These are phyloP conservation scores for Melospiza melodia DNA, from an alignment of 2,113 vertebrate species.

Conservation along the genomic window DNA sequence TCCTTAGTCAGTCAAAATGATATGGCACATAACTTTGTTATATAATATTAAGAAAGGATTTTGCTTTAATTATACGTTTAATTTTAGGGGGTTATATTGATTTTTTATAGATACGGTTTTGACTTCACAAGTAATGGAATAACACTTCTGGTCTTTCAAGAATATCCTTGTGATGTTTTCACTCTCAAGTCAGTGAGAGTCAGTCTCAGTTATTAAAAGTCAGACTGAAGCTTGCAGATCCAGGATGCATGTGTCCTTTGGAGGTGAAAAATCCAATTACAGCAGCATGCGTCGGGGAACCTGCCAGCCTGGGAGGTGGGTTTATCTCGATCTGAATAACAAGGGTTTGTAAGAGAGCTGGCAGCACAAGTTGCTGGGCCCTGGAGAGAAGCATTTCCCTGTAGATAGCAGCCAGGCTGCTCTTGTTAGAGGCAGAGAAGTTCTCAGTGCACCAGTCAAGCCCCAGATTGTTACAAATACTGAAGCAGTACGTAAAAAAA, in stretches of 20 bases:
- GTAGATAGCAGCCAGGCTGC: neutral
- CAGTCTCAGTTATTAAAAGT: slow-evolving; percentile 27
- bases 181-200: slow-evolving; percentile 2
- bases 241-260: slow-evolving; percentile 50
- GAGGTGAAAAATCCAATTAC: slow-evolving; percentile 67
- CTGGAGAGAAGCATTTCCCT: slow-evolving; percentile 29
- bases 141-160: neutral
- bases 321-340: slow-evolving; percentile 38
- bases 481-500: neutral
- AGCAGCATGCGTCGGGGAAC: neutral
- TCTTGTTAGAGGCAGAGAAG: slow-evolving; percentile 28
- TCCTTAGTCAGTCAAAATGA: neutral
- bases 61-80: neutral
- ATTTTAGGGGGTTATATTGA: neutral
- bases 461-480: neutral
- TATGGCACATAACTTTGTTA: neutral
- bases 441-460: slow-evolving; percentile 1
- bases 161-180: neutral
- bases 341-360: slow-evolving; percentile 24
- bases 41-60: neutral
- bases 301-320: slow-evolving; percentile 31
- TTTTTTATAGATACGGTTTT: neutral
- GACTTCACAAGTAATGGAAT: neutral
- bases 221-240: slow-evolving; percentile 34
- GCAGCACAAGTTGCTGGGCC: slow-evolving; percentile 20